Evolutionary conservation across 2,888 invertebrate genomes (phyloP), one percentile per base, ranked within the genome.

Genomic region (Thereva unica): DNA sequence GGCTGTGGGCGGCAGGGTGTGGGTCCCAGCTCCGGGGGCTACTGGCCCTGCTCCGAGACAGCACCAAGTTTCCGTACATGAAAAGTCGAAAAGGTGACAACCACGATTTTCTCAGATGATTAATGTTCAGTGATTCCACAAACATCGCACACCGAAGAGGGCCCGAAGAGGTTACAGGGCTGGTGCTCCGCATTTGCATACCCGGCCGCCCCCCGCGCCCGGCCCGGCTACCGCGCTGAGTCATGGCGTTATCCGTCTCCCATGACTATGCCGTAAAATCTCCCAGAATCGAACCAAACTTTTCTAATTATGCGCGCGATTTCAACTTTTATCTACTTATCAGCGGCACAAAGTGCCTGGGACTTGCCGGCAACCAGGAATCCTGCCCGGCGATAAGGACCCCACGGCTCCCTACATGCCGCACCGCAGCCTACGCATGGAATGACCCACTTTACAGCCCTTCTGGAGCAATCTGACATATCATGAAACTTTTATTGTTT

Each of bases 71-170:
- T 61, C 61, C 61, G 50, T 61, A 50, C 50, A 61, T 38, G 61
- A 50, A 50, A 66, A 68, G 63, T 68, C 61, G 53, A 53, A 68
- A 68, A 68, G 68, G 68, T 68, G 68, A 68, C 68, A 68, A 66
- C 68, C 66, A 68, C 68, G 64, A 66, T 68, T 68, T 66, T 64
- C 55, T 64, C 64, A 57, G 68, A 68, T 68, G 68, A 68, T 68
- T 68, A 68, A 68, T 68, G 68, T 66, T 65, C 52, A 56, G 65
- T 61, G 59, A 65, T 59, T 61, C 50, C 47, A 54, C 61, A 64
- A 65, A 61, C 64, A 55, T n/a, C 52, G 37, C 50, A 45, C 4
- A 37, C 42, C 47, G 23, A 23, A 52, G 54, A 50, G 38, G 52
- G 45, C 38, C 42, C 56, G 45, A 52, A 54, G 45, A 12, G 35